Evolutionary conservation across 1,140 invertebrate genomes (phyloP).

Genomic region (Cyrtorhinus lividipennis): DNA sequence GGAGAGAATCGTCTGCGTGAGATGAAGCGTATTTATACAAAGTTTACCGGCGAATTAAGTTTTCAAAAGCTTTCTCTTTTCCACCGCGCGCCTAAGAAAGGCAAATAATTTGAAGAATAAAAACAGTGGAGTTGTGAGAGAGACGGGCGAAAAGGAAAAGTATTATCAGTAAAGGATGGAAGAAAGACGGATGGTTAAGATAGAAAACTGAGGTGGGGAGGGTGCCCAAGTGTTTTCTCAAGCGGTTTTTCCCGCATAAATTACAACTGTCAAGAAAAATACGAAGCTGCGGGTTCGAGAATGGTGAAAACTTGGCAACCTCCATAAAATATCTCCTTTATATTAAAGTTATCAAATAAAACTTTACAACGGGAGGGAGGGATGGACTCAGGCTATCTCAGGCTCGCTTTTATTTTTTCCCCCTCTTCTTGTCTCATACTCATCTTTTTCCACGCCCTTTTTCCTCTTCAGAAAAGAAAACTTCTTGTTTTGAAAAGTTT

Average conservation of each 20-base stretch:
- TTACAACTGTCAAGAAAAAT: conserved; percentile 22
- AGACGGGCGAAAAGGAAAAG: conserved; percentile 1
- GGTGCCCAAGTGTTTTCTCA: background rate
- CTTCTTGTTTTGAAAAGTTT: background rate
- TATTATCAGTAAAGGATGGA: conserved; percentile 12
- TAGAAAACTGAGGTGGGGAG: background rate
- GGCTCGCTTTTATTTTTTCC: background rate
- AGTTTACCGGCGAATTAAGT: background rate
- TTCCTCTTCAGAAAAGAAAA: background rate
- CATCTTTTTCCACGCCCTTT: background rate
- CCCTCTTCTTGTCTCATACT: background rate
- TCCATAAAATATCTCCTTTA: conserved; percentile 22
- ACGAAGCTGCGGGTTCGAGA: background rate
- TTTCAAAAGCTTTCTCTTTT: background rate
- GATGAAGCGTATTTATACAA: background rate
- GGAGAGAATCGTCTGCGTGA: background rate
- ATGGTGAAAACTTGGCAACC: conserved; percentile 16
- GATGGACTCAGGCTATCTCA: conserved; percentile 6
- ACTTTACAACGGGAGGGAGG: conserved; percentile 15
- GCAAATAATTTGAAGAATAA: conserved; percentile 11
- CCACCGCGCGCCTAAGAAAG: background rate
- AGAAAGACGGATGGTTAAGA: background rate
- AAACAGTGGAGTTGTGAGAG: conserved; percentile 2
- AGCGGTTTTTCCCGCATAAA: conserved; percentile 17
- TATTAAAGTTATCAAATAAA: conserved; percentile 22